phyloP scores from a whole-genome alignment of 2,113 vertebrate genomes.

The Rhynchopsitta pachyrhyncha region DNA sequence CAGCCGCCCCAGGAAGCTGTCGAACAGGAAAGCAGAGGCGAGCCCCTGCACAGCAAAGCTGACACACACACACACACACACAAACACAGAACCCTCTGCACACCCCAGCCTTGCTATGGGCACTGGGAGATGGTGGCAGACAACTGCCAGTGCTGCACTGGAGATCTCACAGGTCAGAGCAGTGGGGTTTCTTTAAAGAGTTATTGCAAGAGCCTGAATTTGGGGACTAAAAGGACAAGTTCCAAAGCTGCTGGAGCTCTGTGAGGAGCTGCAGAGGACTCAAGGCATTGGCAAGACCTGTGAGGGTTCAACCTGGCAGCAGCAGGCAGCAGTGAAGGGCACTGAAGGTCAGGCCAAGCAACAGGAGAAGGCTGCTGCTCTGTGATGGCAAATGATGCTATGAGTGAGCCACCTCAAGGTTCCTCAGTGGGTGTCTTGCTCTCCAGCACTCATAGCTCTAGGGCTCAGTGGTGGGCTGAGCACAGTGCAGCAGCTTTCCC shows the following conservation, averaged over 20 bases:
- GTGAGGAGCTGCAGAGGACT: neutral
- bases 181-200: neutral
- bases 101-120: neutral
- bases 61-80: neutral
- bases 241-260: neutral
- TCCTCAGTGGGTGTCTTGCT: neutral
- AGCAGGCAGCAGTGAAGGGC: neutral
- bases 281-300: accelerated
- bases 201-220: accelerated
- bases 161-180: neutral
- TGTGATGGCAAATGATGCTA: neutral
- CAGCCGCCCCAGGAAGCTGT: neutral
- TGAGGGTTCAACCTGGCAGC: neutral
- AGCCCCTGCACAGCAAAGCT: neutral
- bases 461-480: neutral
- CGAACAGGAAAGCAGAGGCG: neutral
- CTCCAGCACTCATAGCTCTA: neutral
- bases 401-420: neutral
- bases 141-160: accelerated
- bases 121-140: neutral
- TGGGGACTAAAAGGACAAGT: neutral
- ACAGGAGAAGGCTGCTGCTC: neutral
- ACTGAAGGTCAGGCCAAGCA: neutral
- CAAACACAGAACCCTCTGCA: neutral
- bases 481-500: neutral